These are phyloP conservation scores for Jordanella pulchra DNA, from an alignment of 2,797 vertebrate species.

Conservation along the genomic window DNA sequence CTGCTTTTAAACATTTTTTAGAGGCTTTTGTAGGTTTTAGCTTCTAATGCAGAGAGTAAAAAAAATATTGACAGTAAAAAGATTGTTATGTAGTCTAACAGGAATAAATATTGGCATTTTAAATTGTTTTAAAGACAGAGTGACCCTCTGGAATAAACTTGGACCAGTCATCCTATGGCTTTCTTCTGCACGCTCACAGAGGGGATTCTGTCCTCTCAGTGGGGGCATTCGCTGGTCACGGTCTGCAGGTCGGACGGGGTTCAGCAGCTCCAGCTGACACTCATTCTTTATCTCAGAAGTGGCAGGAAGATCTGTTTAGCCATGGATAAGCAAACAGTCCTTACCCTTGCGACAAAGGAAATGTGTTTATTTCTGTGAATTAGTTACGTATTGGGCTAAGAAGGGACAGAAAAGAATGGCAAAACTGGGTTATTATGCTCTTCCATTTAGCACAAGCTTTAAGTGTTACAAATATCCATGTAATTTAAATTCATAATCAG, in stretches of 20 bases:
- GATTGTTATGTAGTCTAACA: background rate
- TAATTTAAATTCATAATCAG: background rate
- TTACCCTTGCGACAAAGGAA: constrained; percentile 27
- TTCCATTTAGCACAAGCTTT: background rate
- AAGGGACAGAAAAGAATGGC: constrained; percentile 7
- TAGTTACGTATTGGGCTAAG: constrained; percentile 4
- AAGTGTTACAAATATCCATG: background rate
- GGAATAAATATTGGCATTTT: background rate
- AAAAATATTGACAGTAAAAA: too few species aligned
- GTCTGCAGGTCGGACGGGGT: constrained; percentile 30
- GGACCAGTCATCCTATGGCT: constrained; percentile 10
- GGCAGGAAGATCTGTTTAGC: constrained; percentile 33
- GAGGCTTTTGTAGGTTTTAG: too few species aligned
- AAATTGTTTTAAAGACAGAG: background rate
- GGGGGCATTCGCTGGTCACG: constrained; percentile 8
- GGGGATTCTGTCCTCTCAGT: constrained; percentile 10
- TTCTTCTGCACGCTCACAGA: constrained; percentile 11
- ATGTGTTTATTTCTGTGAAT: constrained; percentile 40
- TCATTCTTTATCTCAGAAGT: constrained; percentile 9
- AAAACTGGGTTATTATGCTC: background rate
- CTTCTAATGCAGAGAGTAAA: background rate
- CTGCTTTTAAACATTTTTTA: too few species aligned
- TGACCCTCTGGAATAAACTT: background rate
- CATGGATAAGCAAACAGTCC: constrained; percentile 56
- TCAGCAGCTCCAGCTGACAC: constrained; percentile 22